Evolutionary conservation across 2,797 vertebrate species (phyloP).

Genomic region (Perodicticus potto): DNA sequence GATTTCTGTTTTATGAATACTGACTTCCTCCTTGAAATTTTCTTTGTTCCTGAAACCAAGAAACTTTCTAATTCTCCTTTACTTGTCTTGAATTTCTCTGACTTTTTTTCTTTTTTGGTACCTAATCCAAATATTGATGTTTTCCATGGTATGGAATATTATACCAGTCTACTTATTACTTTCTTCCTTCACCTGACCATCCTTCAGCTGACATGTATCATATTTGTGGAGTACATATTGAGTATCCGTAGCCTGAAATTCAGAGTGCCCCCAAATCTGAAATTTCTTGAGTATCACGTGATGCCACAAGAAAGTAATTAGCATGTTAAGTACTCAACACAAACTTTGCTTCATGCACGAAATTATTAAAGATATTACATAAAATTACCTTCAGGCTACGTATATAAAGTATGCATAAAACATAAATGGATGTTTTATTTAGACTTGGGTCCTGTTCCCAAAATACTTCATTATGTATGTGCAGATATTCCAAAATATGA

Average conservation of each 20-base stretch:
- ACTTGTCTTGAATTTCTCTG: background rate
- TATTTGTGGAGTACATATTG: background rate
- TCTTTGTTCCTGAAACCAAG: slow-evolving; percentile 20
- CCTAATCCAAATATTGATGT: background rate
- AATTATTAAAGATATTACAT: background rate
- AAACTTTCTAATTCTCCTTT: background rate
- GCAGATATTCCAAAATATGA: background rate
- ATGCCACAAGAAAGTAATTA: background rate
- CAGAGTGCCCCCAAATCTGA: background rate
- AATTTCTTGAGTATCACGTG: background rate
- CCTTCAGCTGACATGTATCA: background rate
- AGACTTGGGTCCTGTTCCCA: background rate
- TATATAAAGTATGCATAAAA: background rate
- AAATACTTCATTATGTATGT: background rate
- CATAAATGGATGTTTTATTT: background rate
- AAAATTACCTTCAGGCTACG: background rate
- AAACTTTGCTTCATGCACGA: background rate
- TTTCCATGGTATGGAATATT: background rate
- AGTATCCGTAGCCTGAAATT: background rate
- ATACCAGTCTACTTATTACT: background rate
- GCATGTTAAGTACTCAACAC: background rate
- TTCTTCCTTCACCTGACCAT: background rate
- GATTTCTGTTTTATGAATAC: slow-evolving; percentile 36
- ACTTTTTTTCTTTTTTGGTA: slow-evolving; percentile 12
- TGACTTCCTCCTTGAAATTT: slow-evolving; percentile 39